Evolutionary conservation across 2,888 invertebrate species (phyloP), one percentile per base, ranked within the genome.

Genomic region (Drepana falcataria): DNA sequence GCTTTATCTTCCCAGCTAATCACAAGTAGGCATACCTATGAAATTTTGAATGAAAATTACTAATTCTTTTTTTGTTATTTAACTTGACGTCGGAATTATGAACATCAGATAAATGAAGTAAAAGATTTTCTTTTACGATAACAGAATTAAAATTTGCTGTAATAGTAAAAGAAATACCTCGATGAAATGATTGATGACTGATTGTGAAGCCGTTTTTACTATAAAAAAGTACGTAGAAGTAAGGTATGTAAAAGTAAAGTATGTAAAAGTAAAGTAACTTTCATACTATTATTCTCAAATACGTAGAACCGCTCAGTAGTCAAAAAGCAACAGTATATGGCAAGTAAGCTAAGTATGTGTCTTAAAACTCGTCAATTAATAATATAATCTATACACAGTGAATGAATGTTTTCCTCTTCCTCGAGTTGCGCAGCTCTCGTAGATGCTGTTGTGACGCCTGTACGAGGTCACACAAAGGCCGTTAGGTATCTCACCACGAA

Each of bases 31-130:
- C 69, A 69, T 67, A 64, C 70, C 71, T 68, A 71, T 66, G 71
- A 70, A 72, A 71, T 67, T 60, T 58, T 75, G 64, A 74, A 65
- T 65, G 65, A 61, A 59, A 65, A 58, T 56, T 57, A 66, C 67
- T 63, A 63, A 69, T 73, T 72, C 68, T 68, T 74, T 74, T 73
- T 72, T 75, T 67, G 65, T 70, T 73, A 67, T 69, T 67, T 68
- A 66, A 74, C 68, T 69, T 68, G 59, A 62, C 65, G 64, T 60
- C 61, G 60, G 64, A 68, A 61, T 65, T 68, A 64, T 55, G 35
- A 49, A 54, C 58, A 60, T 60, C 59, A 55, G 68, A 65, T 69
- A 63, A 59, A 57, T 55, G 53, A 52, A 58, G 56, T 56, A 56
- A 63, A 63, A 63, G 57, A 58, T 58, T 35, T 41, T 44, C 35